Base-by-base conservation (phyloP, 2,888 invertebrate genomes). In the Polydesmus complanatus region DNA sequence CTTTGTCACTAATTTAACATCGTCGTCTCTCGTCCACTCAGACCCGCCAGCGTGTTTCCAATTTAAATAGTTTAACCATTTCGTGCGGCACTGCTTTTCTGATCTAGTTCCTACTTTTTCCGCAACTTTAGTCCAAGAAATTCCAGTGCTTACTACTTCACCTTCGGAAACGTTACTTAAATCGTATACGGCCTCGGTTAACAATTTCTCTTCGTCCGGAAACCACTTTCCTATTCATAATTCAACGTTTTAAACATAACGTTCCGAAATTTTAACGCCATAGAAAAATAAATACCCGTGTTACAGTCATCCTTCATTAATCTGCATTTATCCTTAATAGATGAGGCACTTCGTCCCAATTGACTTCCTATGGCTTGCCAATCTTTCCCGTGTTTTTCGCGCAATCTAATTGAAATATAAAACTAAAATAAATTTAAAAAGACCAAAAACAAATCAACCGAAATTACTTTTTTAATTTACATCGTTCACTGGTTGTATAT, bases 71-170 rank as follows among this genome's bases (percentile, higher is more conserved):
- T 76, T 77, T 23, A 77, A 70, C 77, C 77, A 77, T 65, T 77
- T 77, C n/a, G 76, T 75, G 8, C 77, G 70, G 65, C 77, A 77
- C 67, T 77, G 77, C 63, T 76, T 76, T 66, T 77, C 77, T 8
- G 75, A 74, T 37, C 77, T 66, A 2, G 75, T 75, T 5, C 69
- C 70, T 3, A 77, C 77, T 59, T 68, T 67, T 60, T 74, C 72
- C 2, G 76, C 73, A 1, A 76, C 75, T 8, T 66, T 65, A 2
- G 75, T 70, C 76, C 76, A 76, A 2, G 74, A 74, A 52, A 76
- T 66, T 5, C 75, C 75, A 58, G 68, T 68, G 0, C 73, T 73
- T 2, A 76, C 70, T 66, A 70, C 72, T 62, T 75, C 74, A 53
- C 75, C 75, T 54, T 72, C 73, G 56, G 69, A 64, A 3, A 68